Evolutionary conservation across 2,888 invertebrate genomes (phyloP), one percentile per base, ranked within the genome.

Genomic region (Iphiclides podalirius): DNA sequence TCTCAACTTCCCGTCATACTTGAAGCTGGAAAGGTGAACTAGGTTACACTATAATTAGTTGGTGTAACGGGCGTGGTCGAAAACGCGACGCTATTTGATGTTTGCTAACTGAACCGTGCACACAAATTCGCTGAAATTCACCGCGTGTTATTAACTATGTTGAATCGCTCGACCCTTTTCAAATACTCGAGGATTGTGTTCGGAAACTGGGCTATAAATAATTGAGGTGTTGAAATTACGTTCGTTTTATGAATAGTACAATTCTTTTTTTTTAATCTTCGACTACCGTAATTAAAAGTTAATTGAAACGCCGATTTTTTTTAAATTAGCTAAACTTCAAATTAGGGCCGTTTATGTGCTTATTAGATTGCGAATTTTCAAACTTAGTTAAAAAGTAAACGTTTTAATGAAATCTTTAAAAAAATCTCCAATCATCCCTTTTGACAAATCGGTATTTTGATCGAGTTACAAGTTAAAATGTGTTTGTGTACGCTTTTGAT

Each of bases 71-170:
- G 45, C 36, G 45, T 35, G 42, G 31, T 15, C 31, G 34, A 39
- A 38, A 44, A 14, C 49, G 41, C 42, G 35, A 23, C 50, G 54
- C 54, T 63, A 63, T 63, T 61, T 59, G 61, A 64, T 61, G 61
- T 63, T 63, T 62, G 64, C 50, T 59, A 57, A 55, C 54, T 53
- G 60, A 59, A 52, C 52, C 47, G 50, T 40, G 40, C 50, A 44
- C 36, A 50, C 50, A 50, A 50, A 50, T 50, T 50, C 50, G 20
- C 45, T 40, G 28, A 28, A 56, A 55, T 47, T 43, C 52, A 54
- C 60, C 58, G 55, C 58, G 55, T 54, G 57, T 60, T 60, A 58
- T 59, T 60, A 64, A 64, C 60, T 60, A 57, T 42, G 49, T 39
- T 56, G 58, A 55, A 52, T 45, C 53, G 53, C 50, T 47, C 52